Percentiles rank a stretch among this genome's conserved stretches.
phyloP scores from a whole-genome alignment of 2,797 vertebrate genomes.

The Lagorchestes hirsutus region DNA sequence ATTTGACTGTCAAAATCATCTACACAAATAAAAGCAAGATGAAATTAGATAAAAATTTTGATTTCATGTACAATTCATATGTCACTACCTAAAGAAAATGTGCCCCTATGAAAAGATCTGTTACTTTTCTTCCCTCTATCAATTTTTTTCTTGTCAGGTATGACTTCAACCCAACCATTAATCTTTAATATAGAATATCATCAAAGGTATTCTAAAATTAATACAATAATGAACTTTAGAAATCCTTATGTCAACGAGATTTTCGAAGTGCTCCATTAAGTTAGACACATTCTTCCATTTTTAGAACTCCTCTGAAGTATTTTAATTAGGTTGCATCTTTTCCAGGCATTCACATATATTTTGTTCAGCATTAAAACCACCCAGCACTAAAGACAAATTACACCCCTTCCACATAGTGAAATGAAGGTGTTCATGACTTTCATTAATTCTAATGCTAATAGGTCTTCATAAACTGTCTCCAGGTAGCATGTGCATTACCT shows the following conservation, averaged over 20 bases:
- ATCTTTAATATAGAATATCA: conserved; percentile 54
- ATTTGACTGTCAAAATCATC: conserved; percentile 12
- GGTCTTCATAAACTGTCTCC: conserved; percentile 4
- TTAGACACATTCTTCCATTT: conserved; percentile 70
- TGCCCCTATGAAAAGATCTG: neutral
- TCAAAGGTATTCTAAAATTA: conserved; percentile 47
- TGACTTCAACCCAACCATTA: neutral
- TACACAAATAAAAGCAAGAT: conserved; percentile 2
- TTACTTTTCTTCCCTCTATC: neutral
- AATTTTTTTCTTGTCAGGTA: neutral
- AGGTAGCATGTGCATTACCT: neutral
- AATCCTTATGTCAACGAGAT: conserved; percentile 48
- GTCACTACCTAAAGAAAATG: neutral
- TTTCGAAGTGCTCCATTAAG: conserved; percentile 65
- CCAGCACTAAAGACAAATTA: conserved; percentile 59
- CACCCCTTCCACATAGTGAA: conserved; percentile 66
- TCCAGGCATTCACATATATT: conserved; percentile 52
- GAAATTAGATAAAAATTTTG: neutral
- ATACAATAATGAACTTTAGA: conserved; percentile 52
- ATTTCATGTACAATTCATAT: neutral
- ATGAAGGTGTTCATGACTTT: conserved; percentile 10
- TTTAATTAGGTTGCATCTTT: conserved; percentile 77
- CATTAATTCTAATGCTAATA: conserved; percentile 39
- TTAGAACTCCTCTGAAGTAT: conserved; percentile 64
- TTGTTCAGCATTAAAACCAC: conserved; percentile 69